Conservation (phyloP, 2,888 invertebrate species). For the Panzeria rudis region DNA sequence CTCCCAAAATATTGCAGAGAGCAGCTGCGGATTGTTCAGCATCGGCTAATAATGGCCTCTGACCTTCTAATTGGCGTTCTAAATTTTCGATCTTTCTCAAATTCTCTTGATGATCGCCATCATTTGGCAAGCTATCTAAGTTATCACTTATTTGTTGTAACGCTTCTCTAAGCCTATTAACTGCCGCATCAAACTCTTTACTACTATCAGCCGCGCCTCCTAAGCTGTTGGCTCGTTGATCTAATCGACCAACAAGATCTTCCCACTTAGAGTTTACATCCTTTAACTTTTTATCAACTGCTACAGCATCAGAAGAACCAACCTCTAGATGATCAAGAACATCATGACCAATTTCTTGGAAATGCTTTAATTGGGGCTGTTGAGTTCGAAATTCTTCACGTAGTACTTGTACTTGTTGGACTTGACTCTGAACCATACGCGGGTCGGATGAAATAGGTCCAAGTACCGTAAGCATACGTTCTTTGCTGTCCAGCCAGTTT, state of each 20-base stretch:
- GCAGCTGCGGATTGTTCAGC: conserved; percentile 95
- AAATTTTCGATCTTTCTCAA: conserved; percentile 93
- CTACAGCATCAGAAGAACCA: conserved; percentile 86
- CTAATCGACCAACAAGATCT: conserved; percentile 90
- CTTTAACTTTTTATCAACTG: conserved; percentile 89
- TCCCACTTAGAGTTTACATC: conserved; percentile 91
- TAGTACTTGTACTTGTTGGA: conserved; percentile 96
- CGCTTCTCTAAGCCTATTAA: conserved; percentile 93
- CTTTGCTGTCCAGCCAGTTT: conserved; percentile 96
- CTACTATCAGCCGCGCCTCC: conserved; percentile 97
- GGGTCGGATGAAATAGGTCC: conserved; percentile 98
- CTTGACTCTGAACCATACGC: conserved; percentile 97
- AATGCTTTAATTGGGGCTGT: conserved; percentile 93
- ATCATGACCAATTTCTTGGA: conserved; percentile 91
- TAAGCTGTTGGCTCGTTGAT: conserved; percentile 93
- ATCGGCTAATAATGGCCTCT: conserved; percentile 93
- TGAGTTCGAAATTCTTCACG: conserved; percentile 97
- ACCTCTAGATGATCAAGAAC: conserved; percentile 87
- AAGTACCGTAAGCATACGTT: conserved; percentile 96
- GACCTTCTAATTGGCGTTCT: conserved; percentile 94
- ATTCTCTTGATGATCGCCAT: conserved; percentile 94
- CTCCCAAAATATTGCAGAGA: conserved; percentile 93
- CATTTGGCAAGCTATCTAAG: conserved; percentile 91
- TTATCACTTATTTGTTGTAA: conserved; percentile 94
- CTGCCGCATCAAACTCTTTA: conserved; percentile 95